Evolutionary conservation across 2,113 vertebrate genomes (phyloP).

Genomic region (Sebastes fasciatus): DNA sequence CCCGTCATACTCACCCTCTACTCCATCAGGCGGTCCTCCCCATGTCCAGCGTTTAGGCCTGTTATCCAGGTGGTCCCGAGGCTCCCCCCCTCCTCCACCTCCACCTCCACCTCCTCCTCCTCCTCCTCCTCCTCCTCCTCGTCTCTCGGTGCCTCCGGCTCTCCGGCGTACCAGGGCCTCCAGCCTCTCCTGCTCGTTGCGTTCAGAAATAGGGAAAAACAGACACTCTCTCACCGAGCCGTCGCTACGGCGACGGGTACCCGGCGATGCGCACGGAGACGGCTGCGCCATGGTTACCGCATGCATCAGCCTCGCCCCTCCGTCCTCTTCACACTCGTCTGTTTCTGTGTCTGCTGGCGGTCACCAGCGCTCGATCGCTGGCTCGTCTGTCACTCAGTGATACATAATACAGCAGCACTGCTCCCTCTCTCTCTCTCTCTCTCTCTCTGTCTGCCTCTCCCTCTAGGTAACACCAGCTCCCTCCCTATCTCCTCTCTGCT

Average conservation of each 20-base stretch:
- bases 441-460: slow-evolving; percentile 29
- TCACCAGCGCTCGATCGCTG: slow-evolving; percentile 52
- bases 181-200: slow-evolving; percentile 92
- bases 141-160: slow-evolving; percentile 86
- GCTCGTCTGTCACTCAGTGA: slow-evolving; percentile 45
- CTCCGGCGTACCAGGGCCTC: slow-evolving; percentile 93
- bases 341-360: slow-evolving; percentile 21
- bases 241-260: slow-evolving; percentile 83
- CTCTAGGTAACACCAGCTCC: slow-evolving; percentile 27
- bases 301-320: slow-evolving; percentile 67
- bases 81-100: slow-evolving; percentile 44
- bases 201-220: slow-evolving; percentile 86
- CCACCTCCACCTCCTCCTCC: slow-evolving; percentile 26
- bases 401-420: slow-evolving; percentile 53
- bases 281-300: slow-evolving; percentile 84
- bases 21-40: slow-evolving; percentile 86
- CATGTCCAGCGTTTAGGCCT: slow-evolving; percentile 95
- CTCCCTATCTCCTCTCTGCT: slow-evolving; percentile 24
- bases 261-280: slow-evolving; percentile 75
- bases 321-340: slow-evolving; percentile 29
- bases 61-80: slow-evolving; percentile 84
- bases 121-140: slow-evolving; percentile 59
- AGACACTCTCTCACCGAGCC: slow-evolving; percentile 87
- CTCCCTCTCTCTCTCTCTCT: slow-evolving; percentile 25
- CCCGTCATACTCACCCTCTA: slow-evolving; percentile 58